Evolutionary conservation across 2,797 vertebrate genomes (phyloP).

Genomic region (Etheostoma nigrum): DNA sequence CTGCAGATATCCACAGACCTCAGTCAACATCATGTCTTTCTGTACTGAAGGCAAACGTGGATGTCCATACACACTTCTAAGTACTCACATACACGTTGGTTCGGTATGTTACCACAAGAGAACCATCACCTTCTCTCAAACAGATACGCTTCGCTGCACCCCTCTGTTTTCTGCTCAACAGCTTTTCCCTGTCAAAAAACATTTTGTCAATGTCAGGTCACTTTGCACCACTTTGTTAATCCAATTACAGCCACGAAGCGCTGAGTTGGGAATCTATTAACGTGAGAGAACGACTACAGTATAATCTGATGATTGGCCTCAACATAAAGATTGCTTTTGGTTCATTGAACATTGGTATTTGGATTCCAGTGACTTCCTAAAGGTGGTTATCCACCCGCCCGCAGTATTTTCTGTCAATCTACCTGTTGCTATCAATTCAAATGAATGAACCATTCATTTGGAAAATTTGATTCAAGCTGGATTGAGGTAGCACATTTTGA

Average conservation of each 20-base stretch:
- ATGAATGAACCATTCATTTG: background rate
- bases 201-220: constrained; percentile 61
- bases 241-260: constrained; percentile 44
- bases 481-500: background rate
- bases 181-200: constrained; percentile 48
- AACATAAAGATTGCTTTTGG: constrained; percentile 17
- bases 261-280: constrained; percentile 41
- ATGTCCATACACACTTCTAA: background rate
- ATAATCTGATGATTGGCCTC: constrained; percentile 15
- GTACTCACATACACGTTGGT: background rate
- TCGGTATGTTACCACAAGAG: constrained; percentile 15
- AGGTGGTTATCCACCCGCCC: constrained; percentile 1
- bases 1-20: background rate
- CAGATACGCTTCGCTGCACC: background rate
- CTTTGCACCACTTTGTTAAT: constrained; percentile 60
- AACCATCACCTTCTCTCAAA: constrained; percentile 31
- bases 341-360: constrained; percentile 11
- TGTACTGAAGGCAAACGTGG: background rate
- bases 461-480: background rate
- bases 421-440: background rate
- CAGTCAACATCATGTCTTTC: background rate
- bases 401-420: background rate
- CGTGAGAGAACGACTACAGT: background rate
- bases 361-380: constrained; percentile 1
- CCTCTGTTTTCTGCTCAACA: constrained; percentile 35